phyloP scores from a whole-genome alignment of 1,140 invertebrate species.

The Gyrodactylus bullatarudis region DNA sequence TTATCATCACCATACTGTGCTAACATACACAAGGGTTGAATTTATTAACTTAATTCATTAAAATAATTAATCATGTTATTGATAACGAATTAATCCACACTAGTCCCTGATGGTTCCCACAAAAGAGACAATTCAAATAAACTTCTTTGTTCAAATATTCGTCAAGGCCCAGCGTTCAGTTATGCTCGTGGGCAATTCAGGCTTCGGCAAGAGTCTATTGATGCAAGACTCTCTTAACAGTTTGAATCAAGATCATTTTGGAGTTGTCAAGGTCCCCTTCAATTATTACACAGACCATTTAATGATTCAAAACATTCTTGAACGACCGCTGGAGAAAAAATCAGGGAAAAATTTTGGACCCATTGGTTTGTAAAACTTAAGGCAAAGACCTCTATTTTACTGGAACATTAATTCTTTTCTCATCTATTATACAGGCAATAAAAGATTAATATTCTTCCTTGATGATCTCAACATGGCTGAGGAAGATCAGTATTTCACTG shows the following conservation, averaged over 20 bases:
- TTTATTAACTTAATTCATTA: too few species aligned
- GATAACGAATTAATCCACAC: background rate
- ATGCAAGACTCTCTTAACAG: conserved; percentile 45
- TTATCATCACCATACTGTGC: too few species aligned
- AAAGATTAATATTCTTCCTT: conserved; percentile 65
- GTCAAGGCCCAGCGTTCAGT: conserved; percentile 53
- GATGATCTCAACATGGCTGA: conserved; percentile 95
- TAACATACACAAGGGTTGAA: too few species aligned
- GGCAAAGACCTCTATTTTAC: too few species aligned
- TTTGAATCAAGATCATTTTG: conserved; percentile 42
- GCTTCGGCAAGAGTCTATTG: conserved; percentile 22
- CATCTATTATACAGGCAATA: conserved; percentile 21
- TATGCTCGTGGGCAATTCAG: conserved; percentile 64
- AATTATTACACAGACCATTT: conserved; percentile 83
- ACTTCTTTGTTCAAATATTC: conserved; percentile 53
- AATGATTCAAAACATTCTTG: conserved; percentile 68
- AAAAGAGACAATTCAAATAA: conserved; percentile 50
- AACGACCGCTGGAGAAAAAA: conserved; percentile 76
- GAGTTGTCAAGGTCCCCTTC: conserved; percentile 59
- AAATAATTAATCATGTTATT: background rate
- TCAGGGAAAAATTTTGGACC: conserved; percentile 74
- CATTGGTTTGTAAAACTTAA: conserved; percentile 30
- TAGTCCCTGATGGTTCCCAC: conserved; percentile 53
- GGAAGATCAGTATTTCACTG: conserved; percentile 53
- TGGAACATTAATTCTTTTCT: background rate